Evolutionary conservation across 1,140 invertebrate species (phyloP), one percentile per base, ranked within the genome.

Genomic region (Antheraea pernyi): DNA sequence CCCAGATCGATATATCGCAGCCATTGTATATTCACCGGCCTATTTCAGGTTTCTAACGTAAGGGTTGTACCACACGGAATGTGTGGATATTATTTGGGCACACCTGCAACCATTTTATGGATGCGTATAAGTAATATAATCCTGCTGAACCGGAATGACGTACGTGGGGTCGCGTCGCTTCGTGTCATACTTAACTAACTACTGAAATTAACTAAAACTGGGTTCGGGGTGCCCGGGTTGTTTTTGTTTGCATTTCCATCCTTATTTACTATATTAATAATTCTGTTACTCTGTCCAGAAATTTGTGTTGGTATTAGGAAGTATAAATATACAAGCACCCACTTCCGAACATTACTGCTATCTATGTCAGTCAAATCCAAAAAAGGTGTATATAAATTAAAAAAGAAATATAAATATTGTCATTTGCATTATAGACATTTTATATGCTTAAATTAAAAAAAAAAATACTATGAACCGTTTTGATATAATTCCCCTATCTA

Each of bases 1-100:
- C 68, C 65, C 69, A 71, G 77, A 81, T 81, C 77, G 79, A 81
- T 81, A 79, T 73, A 71, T 70, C 67, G 68, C 69, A 75, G 74
- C 72, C 79, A 83, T 81, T 81, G 77, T 83, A 75, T 75, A 81
- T 83, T 83, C 79, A 77, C 71, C 67, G 69, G 76, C 73, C 75
- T 79, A 80, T 79, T 76, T 76, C 77, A 77, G 76, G 78, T 80
- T 78, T 75, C 63, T 70, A 74, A 70, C 67, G 73, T 78, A 74
- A 67, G 65, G 53, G 46, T 16, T 19, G 48, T 18, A n/a, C 46
- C 46, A 53, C 46, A 53, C 13, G 46, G 13, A 53, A 53, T 13
- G 46, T 53, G 46, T 5, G 46, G 46, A 53, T 53, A 53, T n/a
- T 53, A 53, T 53, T 53, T 13, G 13, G 16, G 46, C 46, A 53